Evolutionary conservation across 1,140 invertebrate species (phyloP), one percentile per base, ranked within the genome.

Genomic region (Galleria mellonella): DNA sequence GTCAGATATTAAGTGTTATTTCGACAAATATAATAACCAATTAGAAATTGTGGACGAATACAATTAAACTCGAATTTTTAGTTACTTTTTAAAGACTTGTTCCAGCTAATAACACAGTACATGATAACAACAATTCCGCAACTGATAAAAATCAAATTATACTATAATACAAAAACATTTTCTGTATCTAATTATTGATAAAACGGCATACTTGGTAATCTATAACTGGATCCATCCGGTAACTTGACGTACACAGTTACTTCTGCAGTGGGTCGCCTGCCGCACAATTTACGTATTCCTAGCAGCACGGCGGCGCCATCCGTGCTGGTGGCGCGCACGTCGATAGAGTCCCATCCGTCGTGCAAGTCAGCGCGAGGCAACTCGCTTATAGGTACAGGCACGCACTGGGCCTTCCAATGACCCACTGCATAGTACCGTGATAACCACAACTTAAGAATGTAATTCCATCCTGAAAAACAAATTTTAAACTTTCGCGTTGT

Each of bases 171-270:
- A n/a, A n/a, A n/a, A n/a, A n/a, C n/a, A n/a, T n/a, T n/a, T n/a
- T n/a, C n/a, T 23, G 17, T 23, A 23, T n/a, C n/a, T n/a, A 23
- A 23, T 23, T 23, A 23, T 23, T 23, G 6, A 3, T 23, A 23
- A 23, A 23, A 23, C 2, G 17, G 6, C 17, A 23, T 23, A 23
- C 17, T 23, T 23, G 17, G 17, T 6, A 23, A 23, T 23, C 17
- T 23, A 35, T 88, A 90, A 3, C 56, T 51, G 17, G 58, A 78
- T 10, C 88, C 88, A 65, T 89, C 82, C 8, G 66, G 40, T 39
- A 89, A 59, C 29, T 72, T 82, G 8, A 90, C 54, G 35, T 76
- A 64, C 0, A 90, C 43, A 2, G 69, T 67, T 1, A 88, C 58
- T 63, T 89, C 86, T 1, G 79, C 75, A 1, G 75, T 41, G 7